Conservation (phyloP, 1,140 invertebrate species). For the Eurosta solidaginis region DNA sequence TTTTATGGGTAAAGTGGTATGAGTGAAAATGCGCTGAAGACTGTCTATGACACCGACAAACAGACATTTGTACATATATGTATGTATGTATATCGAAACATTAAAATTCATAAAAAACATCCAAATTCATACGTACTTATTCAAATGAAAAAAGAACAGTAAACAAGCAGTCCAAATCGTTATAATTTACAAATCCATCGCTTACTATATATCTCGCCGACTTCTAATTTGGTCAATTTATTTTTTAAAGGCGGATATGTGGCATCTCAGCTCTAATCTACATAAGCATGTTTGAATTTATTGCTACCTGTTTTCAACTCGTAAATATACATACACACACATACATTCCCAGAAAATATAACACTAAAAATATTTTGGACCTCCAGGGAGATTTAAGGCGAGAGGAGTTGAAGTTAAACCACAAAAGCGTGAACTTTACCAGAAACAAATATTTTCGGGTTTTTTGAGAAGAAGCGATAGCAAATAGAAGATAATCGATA, state of each 20-base stretch:
- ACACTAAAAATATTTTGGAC: no score
- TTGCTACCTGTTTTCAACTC: conserved; percentile 22
- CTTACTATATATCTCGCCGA: background rate
- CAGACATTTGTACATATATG: no score
- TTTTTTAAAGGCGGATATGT: conserved; percentile 26
- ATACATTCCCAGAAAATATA: no score
- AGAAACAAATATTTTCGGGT: no score
- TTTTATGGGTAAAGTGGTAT: background rate
- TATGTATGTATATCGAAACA: background rate
- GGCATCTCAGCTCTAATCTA: conserved; percentile 29
- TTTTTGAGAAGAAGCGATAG: no score
- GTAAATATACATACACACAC: no score
- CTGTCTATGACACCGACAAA: no score
- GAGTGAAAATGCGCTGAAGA: background rate
- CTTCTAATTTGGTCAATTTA: conserved; percentile 23
- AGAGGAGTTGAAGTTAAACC: no score
- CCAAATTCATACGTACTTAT: background rate
- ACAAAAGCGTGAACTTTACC: no score
- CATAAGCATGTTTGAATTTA: conserved; percentile 35
- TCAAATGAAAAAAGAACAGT: background rate
- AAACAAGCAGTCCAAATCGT: background rate
- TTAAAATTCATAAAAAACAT: no score
- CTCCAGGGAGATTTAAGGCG: no score
- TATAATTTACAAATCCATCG: background rate
- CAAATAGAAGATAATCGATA: no score